Percentiles rank a stretch among this genome's conserved stretches.
phyloP scores from a whole-genome alignment of 2,113 vertebrate species.

The Pseudopodoces humilis region DNA sequence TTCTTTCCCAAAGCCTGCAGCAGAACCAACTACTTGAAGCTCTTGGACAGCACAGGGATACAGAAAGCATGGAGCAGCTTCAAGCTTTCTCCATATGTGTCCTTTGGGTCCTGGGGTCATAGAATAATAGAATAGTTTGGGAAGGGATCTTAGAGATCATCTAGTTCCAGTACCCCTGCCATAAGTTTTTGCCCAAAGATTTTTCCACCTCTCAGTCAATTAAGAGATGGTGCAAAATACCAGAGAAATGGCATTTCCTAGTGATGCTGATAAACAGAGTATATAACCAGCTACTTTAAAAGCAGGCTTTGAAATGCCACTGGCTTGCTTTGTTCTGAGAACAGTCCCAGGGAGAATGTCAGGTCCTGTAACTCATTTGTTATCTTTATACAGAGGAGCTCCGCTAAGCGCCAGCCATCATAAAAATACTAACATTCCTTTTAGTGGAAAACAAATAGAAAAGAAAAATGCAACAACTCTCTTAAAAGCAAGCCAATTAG shows the following conservation, averaged over 20 bases:
- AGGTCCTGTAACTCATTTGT: slow-evolving; percentile 35
- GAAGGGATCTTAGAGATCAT: not conserved
- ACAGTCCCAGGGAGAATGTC: slow-evolving; percentile 44
- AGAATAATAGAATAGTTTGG: not conserved
- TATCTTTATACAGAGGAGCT: slow-evolving; percentile 27
- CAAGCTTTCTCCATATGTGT: fast-evolving
- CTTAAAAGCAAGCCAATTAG: slow-evolving; percentile 11
- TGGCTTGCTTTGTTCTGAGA: slow-evolving; percentile 6
- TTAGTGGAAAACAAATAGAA: slow-evolving; percentile 21
- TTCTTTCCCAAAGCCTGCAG: not conserved
- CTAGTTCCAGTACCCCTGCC: not conserved
- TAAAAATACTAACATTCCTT: slow-evolving; percentile 26
- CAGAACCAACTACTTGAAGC: not conserved
- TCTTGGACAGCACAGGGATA: not conserved
- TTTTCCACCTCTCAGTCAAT: not conserved
- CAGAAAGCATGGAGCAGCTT: not conserved
- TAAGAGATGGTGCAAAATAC: not conserved
- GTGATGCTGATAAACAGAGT: not conserved
- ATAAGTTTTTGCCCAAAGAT: not conserved
- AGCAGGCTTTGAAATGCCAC: slow-evolving; percentile 40
- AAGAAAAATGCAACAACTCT: not conserved
- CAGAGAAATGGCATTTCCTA: slow-evolving; percentile 1
- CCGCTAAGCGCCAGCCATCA: not conserved
- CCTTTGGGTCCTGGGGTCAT: not conserved
- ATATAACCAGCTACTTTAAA: not conserved